phyloP scores from a whole-genome alignment of 2,888 invertebrate species.

The Philopedon plagiatum region DNA sequence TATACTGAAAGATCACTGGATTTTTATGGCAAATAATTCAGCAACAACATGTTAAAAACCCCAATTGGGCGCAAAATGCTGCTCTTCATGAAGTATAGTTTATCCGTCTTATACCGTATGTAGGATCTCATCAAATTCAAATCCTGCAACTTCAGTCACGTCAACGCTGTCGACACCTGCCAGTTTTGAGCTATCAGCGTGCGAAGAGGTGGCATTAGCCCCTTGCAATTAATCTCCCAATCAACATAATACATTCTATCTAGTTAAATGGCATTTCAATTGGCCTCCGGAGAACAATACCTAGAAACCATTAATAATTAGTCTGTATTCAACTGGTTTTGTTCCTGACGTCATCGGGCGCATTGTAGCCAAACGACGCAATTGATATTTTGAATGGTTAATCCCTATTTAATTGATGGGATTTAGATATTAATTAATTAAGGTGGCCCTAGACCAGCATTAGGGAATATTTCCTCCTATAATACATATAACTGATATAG shows the following conservation, averaged over 20 bases:
- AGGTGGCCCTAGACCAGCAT: too few species aligned
- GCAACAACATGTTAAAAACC: too few species aligned
- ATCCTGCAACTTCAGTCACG: too few species aligned
- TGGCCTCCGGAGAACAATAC: conserved; percentile 31
- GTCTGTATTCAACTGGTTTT: conserved; percentile 12
- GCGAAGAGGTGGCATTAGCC: conserved; percentile 1
- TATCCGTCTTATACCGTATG: too few species aligned
- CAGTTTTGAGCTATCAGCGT: neutral
- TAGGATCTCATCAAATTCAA: too few species aligned
- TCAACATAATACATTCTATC: conserved; percentile 31
- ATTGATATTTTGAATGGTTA: conserved; percentile 8
- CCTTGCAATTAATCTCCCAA: conserved; percentile 30
- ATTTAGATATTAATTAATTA: neutral
- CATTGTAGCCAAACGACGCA: conserved; percentile 7
- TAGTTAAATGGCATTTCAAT: conserved; percentile 24
- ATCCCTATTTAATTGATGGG: neutral
- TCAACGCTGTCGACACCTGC: neutral
- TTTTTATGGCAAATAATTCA: too few species aligned
- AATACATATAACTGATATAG: too few species aligned
- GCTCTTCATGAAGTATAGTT: too few species aligned
- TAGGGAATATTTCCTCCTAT: too few species aligned
- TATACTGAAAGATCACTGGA: too few species aligned
- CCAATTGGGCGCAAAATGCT: too few species aligned
- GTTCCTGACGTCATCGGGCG: conserved; percentile 7
- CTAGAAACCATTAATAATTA: conserved; percentile 27